Evolutionary conservation across 1,140 invertebrate species (phyloP), one percentile per base, ranked within the genome.

Genomic region (Eciton burchellii): DNA sequence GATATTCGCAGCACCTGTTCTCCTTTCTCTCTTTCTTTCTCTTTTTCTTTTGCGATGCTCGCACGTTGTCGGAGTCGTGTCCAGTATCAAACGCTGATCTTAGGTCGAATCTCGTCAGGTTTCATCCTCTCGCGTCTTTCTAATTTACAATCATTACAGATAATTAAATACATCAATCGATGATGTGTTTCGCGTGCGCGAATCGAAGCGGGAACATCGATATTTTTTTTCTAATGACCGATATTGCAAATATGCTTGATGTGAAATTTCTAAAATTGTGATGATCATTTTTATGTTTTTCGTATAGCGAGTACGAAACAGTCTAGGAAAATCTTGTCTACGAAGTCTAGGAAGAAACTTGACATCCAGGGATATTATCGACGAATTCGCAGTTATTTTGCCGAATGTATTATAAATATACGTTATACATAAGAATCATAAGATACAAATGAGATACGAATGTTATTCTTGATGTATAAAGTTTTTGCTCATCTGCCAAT

Each of bases 31-130:
- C 12, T 19, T 43, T 79, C 66, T 63, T 74, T 57, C 82, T 74
- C 6, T 35, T 35, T 35, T 35, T 35, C 35, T 35, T 35, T 35
- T 35, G 35, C 35, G 70, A 57, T 74, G 19, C 16, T 45, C 6
- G 14, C 71, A 47, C 41, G 63, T 66, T 45, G 29, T 52, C n/a
- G 21, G 16, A 66, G 24, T 57, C 16, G 35, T n/a, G 2, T 35
- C 56, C n/a, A 26, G 63, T 71, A 82, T 66, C 19, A 68, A 85
- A 65, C 79, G 70, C 71, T 76, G 76, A 86, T 85, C 52, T 65
- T 82, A 70, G 16, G 11, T 19, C n/a, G 54, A 76, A 82, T 86
- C 77, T 85, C 83, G 84, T 85, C 74, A 85, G 26, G n/a, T 24
- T n/a, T 41, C 14, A n/a, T 82, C 59, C 54, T 71, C 63, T 45